phyloP scores from a whole-genome alignment of 2,888 invertebrate species.

The Chloromyia formosa region DNA sequence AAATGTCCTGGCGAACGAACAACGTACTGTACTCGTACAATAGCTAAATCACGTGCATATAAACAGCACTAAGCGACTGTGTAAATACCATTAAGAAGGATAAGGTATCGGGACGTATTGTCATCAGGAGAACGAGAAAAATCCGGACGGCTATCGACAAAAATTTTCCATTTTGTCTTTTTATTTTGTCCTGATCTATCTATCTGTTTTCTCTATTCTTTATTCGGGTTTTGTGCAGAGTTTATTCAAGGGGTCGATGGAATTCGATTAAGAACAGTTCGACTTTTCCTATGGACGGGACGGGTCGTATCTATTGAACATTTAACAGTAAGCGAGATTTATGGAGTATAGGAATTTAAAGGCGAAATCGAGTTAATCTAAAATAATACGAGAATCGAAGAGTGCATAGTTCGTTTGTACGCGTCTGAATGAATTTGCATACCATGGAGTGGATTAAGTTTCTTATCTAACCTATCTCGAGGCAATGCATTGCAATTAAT shows the following conservation, averaged over 20 bases:
- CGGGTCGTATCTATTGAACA: neutral
- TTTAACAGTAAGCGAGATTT: neutral
- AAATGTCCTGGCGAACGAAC: neutral
- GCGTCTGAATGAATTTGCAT: too few relatives aligned
- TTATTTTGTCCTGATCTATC: neutral
- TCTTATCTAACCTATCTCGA: too few relatives aligned
- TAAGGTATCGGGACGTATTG: constrained; percentile 32
- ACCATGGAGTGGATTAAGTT: too few relatives aligned
- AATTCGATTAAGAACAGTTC: constrained; percentile 16
- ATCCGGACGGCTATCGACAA: constrained; percentile 16
- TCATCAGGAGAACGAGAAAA: constrained; percentile 16
- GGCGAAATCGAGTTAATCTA: too few relatives aligned
- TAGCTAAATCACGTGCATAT: constrained; percentile 41
- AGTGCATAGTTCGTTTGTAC: too few relatives aligned
- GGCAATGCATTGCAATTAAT: too few relatives aligned
- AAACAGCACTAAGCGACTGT: constrained; percentile 43
- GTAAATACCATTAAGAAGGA: constrained; percentile 43
- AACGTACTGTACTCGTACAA: constrained; percentile 22
- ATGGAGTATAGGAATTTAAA: too few relatives aligned
- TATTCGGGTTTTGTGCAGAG: neutral
- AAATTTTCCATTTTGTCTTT: neutral
- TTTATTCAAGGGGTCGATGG: constrained; percentile 2
- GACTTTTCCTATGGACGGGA: neutral
- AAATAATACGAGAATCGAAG: too few relatives aligned
- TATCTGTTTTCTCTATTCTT: neutral